Evolutionary conservation across 2,888 invertebrate species (phyloP), one percentile per base, ranked within the genome.

Genomic region (Apotomis capreana): DNA sequence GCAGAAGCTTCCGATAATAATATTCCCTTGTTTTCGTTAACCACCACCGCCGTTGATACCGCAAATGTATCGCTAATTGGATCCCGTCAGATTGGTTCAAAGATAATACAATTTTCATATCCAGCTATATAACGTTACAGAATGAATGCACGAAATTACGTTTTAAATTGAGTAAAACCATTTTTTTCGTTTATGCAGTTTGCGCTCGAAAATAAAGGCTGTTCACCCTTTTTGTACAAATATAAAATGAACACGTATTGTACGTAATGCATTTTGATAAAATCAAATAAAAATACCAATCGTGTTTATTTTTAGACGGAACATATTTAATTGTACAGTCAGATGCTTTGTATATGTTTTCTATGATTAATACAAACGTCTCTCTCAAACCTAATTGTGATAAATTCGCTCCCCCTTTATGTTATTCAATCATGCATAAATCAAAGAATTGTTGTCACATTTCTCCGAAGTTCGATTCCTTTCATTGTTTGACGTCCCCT

Each of bases 1-100:
- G 83, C 86, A 84, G 84, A 84, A 85, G 83, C 82, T 85, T 79
- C 79, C 79, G 81, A 86, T 86, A 86, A 86, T 81, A 83, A 83
- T 88, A 86, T 87, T 81, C 84, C 82, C 86, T 84, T 87, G 85
- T 89, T 90, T 87, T 87, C 84, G 86, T 86, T 89, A 85, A 84
- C 81, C 81, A 84, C 81, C 81, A 65, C 80, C 77, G 76, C 79
- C 83, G 82, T 84, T 83, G 84, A 80, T 81, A 79, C 77, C 79
- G 78, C 79, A 81, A 83, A 86, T 87, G 83, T 85, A 83, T 81
- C 76, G 81, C 83, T 87, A 86, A 89, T 89, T 88, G 87, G 86
- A 84, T 88, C 83, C 77, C 79, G 76, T 81, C 77, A 81, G 79
- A 79, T 75, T 77, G 74, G 76, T 79, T 77, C 78, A 78, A 71